Base-by-base conservation (phyloP, 2,113 vertebrate species). In the Apodemus sylvaticus region DNA sequence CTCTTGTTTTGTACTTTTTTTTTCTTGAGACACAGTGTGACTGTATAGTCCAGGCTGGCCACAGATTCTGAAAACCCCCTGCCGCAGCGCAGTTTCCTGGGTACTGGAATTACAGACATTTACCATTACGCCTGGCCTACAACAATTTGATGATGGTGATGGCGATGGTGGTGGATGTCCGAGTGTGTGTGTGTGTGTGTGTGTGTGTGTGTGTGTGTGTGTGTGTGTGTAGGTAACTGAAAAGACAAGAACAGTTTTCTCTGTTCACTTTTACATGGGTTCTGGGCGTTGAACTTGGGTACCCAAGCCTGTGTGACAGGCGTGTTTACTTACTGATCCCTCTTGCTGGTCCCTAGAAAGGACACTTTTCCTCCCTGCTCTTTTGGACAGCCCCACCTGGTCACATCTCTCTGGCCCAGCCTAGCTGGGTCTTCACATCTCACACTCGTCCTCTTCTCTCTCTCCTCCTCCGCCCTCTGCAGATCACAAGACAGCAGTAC, bases 401-500 rank as follows among this genome's bases (percentile, higher is more conserved):
- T 68, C 70, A 31, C 0, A 8, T 29, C 53, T 29, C 58, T 55
- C 53, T 14, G 39, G 48, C 9, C 76, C 4, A 1, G 17, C 12
- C 66, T 74, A 36, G 45, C 53, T 22, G 89, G 31, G 29, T 36
- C 42, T 45, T 51, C 45, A 82, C 10, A 39, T n/a, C 53, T 70
- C 71, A 58, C 16, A 58, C 3, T 29, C 4, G 17, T 34, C 8
- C 2, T 17, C 4, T 36, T 19, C 19, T 24, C 19, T 42, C n/a
- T 42, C 39, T 8, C 70, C 26, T 36, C 51, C 42, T 48, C 77
- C 1, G 20, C 22, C 14, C 77, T 91, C 39, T 29, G 13, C 97
- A 99, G 99, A 98, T 99, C 98, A 99, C 99, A 0, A 99, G 99
- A 3, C 98, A 99, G 88, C 99, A 99, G 86, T 99, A 99, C 98